A percentile compares a stretch with the other conserved stretches of the same genome.
These are phyloP conservation scores for Drosophila eohydei DNA, from an alignment of 2,888 invertebrate species.

Conservation along the genomic window DNA sequence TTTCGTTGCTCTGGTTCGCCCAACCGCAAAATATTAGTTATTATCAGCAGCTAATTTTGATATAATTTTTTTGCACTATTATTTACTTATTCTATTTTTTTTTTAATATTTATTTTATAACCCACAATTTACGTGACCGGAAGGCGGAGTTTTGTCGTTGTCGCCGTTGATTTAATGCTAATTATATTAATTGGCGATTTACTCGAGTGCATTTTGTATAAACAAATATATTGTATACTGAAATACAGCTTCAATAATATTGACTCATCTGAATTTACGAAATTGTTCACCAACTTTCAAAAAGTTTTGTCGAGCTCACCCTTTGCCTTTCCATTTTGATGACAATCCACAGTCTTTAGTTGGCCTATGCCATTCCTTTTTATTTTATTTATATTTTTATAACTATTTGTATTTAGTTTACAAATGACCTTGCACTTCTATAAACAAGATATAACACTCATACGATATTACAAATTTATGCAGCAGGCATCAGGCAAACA, in stretches of 20 bases:
- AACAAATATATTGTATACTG: conserved; percentile 10
- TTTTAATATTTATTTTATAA: conserved; percentile 29
- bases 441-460: conserved; percentile 52
- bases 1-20: background rate
- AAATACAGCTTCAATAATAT: background rate
- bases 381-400: conserved; percentile 1
- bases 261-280: background rate
- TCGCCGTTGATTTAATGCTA: conserved; percentile 50
- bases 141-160: conserved; percentile 62
- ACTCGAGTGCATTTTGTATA: conserved; percentile 23
- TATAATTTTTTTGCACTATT: conserved; percentile 13
- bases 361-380: conserved; percentile 2
- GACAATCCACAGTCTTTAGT: conserved; percentile 21
- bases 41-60: conserved; percentile 19
- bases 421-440: conserved; percentile 45
- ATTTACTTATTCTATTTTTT: conserved; percentile 24
- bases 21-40: conserved; percentile 13
- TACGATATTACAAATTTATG: conserved; percentile 69
- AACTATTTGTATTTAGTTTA: conserved; percentile 7
- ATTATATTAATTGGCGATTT: conserved; percentile 42
- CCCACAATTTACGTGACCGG: conserved; percentile 63
- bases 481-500: conserved; percentile 40
- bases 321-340: conserved; percentile 28
- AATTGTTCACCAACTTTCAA: conserved; percentile 22
- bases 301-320: background rate